Percentiles rank a stretch among this genome's conserved stretches.
phyloP scores from a whole-genome alignment of 2,113 vertebrate genomes.

The Eleginops maclovinus region DNA sequence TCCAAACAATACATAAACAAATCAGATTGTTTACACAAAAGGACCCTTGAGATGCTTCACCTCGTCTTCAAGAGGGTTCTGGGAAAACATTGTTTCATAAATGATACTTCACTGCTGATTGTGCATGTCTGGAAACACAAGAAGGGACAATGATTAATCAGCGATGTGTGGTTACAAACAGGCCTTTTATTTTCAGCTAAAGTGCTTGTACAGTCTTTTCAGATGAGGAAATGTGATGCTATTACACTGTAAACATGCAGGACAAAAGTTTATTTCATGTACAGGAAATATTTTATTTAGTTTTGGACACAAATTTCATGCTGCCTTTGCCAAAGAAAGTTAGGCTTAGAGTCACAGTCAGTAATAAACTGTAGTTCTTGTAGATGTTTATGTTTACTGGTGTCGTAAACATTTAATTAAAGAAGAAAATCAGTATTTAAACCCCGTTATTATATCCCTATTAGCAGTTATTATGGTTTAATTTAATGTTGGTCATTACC shows the following conservation, averaged over 20 bases:
- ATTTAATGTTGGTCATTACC: constrained; percentile 40
- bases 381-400: neutral
- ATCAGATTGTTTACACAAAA: neutral
- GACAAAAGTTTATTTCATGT: no score
- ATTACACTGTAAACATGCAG: no score
- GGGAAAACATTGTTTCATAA: neutral
- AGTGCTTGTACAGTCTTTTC: neutral
- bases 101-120: neutral
- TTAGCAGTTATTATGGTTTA: constrained; percentile 34
- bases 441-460: constrained; percentile 34
- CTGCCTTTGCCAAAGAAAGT: no score
- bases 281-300: no score
- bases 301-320: no score
- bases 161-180: neutral
- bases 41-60: neutral
- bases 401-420: constrained; percentile 22
- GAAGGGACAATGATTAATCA: neutral
- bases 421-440: constrained; percentile 24
- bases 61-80: constrained; percentile 1
- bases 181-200: neutral
- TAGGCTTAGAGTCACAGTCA: no score
- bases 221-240: neutral
- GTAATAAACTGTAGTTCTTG: neutral
- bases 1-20: neutral
- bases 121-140: neutral